phyloP scores from a whole-genome alignment of 2,888 invertebrate species.

The Allacma fusca region DNA sequence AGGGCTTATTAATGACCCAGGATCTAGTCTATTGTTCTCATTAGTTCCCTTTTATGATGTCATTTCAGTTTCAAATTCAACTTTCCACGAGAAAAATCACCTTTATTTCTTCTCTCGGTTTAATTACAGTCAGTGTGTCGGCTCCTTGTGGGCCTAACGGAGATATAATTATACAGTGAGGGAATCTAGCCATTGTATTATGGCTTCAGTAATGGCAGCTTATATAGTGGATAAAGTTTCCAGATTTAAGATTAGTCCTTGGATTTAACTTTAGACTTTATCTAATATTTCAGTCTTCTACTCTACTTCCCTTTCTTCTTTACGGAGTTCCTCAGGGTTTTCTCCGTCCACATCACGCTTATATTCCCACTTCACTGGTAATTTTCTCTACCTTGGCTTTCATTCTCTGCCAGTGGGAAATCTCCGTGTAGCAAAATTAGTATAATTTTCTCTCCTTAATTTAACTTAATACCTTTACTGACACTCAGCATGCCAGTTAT shows the following conservation, averaged over 20 bases:
- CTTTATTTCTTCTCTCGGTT: constrained; percentile 27
- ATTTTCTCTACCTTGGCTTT: no score
- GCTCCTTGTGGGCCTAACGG: neutral
- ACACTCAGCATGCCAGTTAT: neutral
- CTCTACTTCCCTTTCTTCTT: no score
- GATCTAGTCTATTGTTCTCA: constrained; percentile 34
- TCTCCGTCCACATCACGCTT: no score
- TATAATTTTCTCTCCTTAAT: neutral
- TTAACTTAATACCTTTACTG: constrained; percentile 1
- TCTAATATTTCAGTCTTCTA: neutral
- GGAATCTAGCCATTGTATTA: neutral
- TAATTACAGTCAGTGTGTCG: constrained; percentile 12
- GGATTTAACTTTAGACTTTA: constrained; percentile 12
- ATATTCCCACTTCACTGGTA: no score
- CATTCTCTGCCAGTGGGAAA: neutral
- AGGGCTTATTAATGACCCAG: constrained; percentile 30
- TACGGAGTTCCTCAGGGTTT: no score
- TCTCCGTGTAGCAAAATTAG: neutral
- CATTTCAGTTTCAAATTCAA: constrained; percentile 33
- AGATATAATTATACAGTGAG: neutral
- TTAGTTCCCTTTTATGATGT: constrained; percentile 27
- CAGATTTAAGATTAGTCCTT: constrained; percentile 26
- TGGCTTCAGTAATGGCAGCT: neutral
- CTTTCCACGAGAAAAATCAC: constrained; percentile 29
- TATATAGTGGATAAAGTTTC: constrained; percentile 15